Evolutionary conservation across 2,888 invertebrate species (phyloP), one percentile per base, ranked within the genome.

Genomic region (Cerastoderma edule): DNA sequence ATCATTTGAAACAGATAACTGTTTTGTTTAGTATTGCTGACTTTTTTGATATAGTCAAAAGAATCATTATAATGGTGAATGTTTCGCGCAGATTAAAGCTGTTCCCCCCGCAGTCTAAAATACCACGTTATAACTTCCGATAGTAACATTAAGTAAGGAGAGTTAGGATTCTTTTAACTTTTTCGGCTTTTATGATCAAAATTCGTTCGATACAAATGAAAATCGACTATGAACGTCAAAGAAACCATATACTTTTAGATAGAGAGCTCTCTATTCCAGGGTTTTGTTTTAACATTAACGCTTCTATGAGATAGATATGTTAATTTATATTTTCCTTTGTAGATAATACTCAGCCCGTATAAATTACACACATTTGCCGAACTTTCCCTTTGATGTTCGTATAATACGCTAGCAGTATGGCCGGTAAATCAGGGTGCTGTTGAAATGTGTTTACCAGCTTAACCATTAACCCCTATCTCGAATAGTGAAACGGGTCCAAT

Each of bases 341-440:
- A 84, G 85, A 83, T 83, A 85, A 86, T 87, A 83, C 83, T 70
- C 73, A 84, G 80, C 83, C 85, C 83, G 80, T 86, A 85, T 85
- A 85, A 86, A 86, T 87, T 87, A 82, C 87, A 87, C 83, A 84
- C 78, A 78, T 84, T 83, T 86, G 85, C 85, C 84, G 78, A 75
- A 80, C 83, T 75, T 78, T 75, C 60, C 79, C 85, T 88, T 88
- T 86, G 86, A 87, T 80, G 87, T 87, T 80, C 75, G 75, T 53
- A 27, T 75, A 70, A 69, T 83, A 80, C 75, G 82, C 82, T 82
- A 75, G 46, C 68, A 60, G 76, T 70, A 67, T 63, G 68, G 76
- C 71, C 70, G 78, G 82, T 85, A 83, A 86, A 86, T 83, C 82
- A 82, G 69, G 54, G 64, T 28, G 66, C 53, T 67, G 67, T 48